Percentiles rank a stretch among this genome's conserved stretches.
Evolutionary conservation across 2,113 vertebrate genomes (phyloP).

Genomic region (Gallinago undulata): DNA sequence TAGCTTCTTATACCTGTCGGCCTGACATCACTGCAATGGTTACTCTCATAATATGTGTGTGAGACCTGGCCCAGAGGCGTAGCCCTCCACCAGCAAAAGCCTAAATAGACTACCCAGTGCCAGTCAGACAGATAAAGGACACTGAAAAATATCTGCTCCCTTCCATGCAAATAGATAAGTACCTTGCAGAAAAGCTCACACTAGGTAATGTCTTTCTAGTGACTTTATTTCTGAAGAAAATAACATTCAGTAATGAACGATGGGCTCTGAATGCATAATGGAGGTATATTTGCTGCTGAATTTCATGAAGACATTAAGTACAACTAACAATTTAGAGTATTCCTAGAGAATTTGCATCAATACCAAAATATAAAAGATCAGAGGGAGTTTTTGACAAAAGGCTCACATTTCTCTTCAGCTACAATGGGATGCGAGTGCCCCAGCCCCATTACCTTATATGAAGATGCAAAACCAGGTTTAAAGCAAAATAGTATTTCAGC

Average conservation of each 20-base stretch:
- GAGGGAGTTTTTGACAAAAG: neutral
- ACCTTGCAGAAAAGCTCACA: neutral
- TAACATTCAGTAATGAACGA: neutral
- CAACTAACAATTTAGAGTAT: neutral
- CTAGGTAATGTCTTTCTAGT: neutral
- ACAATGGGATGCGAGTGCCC: neutral
- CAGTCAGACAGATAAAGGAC: neutral
- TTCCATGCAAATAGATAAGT: neutral
- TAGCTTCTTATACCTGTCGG: neutral
- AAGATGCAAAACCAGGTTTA: neutral
- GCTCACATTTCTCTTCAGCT: neutral
- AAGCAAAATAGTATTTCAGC: neutral
- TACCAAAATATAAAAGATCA: neutral
- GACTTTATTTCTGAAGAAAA: conserved; percentile 10
- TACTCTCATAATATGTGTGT: accelerated
- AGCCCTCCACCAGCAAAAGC: neutral
- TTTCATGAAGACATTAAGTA: neutral
- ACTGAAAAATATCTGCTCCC: neutral
- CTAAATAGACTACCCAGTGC: neutral
- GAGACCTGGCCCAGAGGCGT: neutral
- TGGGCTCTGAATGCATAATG: neutral
- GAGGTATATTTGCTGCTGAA: neutral
- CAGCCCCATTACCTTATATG: neutral
- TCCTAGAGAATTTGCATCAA: neutral
- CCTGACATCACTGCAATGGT: neutral